Percentiles rank a stretch among this genome's conserved stretches.
These are phyloP conservation scores for Therioaphis trifolii DNA, from an alignment of 2,888 invertebrate species.

Conservation along the genomic window DNA sequence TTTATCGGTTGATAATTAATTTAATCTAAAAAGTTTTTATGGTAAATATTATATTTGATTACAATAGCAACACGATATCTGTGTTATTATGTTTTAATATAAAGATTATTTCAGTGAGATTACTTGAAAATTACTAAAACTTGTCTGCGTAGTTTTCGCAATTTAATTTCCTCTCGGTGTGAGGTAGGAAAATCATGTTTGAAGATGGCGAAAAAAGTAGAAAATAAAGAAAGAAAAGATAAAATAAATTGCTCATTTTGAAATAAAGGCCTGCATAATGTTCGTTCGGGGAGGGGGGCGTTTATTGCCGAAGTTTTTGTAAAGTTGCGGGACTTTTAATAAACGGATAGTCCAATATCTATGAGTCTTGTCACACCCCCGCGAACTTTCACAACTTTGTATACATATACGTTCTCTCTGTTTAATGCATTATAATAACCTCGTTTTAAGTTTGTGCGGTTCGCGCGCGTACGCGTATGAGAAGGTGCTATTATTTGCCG, in stretches of 20 bases:
- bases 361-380: slow-evolving; percentile 33
- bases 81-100: neutral
- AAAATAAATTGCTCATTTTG: slow-evolving; percentile 55
- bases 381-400: slow-evolving; percentile 40
- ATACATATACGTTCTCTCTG: neutral
- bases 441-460: slow-evolving; percentile 28
- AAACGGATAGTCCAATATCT: slow-evolving; percentile 59
- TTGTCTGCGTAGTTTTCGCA: neutral
- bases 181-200: neutral
- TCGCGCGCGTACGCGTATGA: neutral
- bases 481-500: slow-evolving; percentile 9
- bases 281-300: slow-evolving; percentile 18
- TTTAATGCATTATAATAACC: slow-evolving; percentile 47
- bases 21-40: too few relatives aligned
- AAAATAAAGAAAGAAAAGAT: slow-evolving; percentile 19
- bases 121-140: neutral
- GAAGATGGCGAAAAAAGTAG: neutral
- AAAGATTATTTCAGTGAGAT: neutral
- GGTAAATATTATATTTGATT: too few relatives aligned
- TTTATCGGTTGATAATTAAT: too few relatives aligned
- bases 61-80: too few relatives aligned
- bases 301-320: slow-evolving; percentile 57
- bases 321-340: slow-evolving; percentile 55
- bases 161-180: slow-evolving; percentile 19
- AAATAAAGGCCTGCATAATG: slow-evolving; percentile 39